Evolutionary conservation across 1,140 invertebrate species (phyloP).

Genomic region (Lethrus apterus): DNA sequence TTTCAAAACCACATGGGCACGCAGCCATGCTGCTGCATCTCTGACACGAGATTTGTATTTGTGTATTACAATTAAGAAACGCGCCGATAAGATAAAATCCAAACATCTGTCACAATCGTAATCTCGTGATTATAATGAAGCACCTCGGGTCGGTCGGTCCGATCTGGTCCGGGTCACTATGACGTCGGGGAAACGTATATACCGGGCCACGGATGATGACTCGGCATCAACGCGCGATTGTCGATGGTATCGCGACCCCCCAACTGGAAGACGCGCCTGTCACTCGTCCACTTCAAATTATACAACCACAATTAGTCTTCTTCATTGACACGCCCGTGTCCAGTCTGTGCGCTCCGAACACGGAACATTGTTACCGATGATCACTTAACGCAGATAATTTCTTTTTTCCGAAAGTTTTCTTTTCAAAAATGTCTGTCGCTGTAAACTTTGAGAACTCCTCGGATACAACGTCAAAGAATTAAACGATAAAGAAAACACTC

Average conservation of each 20-base stretch:
- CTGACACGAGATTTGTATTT: slow-evolving; percentile 17
- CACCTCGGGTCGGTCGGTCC: background rate
- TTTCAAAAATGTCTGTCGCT: too few species aligned
- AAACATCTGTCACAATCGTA: slow-evolving; percentile 15
- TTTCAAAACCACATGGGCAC: slow-evolving; percentile 12
- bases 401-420: too few species aligned
- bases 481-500: too few species aligned
- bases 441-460: too few species aligned
- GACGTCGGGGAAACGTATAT: slow-evolving; percentile 5
- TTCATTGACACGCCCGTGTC: slow-evolving; percentile 43
- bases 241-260: slow-evolving; percentile 23
- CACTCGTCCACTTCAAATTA: slow-evolving; percentile 14
- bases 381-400: too few species aligned
- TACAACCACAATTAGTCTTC: slow-evolving; percentile 26
- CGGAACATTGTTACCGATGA: too few species aligned
- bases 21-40: too few species aligned
- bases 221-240: slow-evolving; percentile 21
- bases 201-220: slow-evolving; percentile 17
- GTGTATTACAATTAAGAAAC: slow-evolving; percentile 16
- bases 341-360: too few species aligned
- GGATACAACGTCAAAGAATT: too few species aligned
- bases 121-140: slow-evolving; percentile 16
- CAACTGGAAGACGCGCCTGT: slow-evolving; percentile 16
- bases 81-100: slow-evolving; percentile 14
- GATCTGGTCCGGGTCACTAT: background rate